Conservation (phyloP, 2,797 vertebrate species). For the Cynodonichthys magdalenae region DNA sequence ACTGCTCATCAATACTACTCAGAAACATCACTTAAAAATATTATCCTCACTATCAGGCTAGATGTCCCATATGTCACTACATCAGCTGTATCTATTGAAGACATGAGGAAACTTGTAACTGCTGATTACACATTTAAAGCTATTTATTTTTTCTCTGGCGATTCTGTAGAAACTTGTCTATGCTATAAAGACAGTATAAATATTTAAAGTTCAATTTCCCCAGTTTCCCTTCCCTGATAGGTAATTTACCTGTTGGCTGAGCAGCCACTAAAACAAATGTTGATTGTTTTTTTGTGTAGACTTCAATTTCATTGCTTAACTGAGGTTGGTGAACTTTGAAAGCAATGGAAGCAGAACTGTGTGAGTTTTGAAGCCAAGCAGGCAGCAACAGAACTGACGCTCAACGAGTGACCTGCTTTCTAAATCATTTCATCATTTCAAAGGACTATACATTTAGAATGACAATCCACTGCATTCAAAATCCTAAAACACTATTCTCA, state of each 20-base stretch:
- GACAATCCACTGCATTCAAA: conserved; percentile 7
- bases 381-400: not conserved
- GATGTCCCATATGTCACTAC: conserved; percentile 6
- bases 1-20: too few species aligned
- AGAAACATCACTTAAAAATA: too few species aligned
- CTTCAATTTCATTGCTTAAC: not conserved
- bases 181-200: conserved; percentile 48
- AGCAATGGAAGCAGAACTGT: not conserved
- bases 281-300: conserved; percentile 2
- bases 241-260: conserved; percentile 40
- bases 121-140: conserved; percentile 38
- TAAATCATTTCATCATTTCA: conserved; percentile 6
- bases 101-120: conserved; percentile 7
- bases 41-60: too few species aligned
- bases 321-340: conserved; percentile 1
- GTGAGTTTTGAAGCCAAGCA: not conserved
- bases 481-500: conserved; percentile 14
- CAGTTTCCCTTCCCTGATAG: conserved; percentile 27
- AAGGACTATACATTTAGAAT: not conserved
- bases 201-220: conserved; percentile 65
- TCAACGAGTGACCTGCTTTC: conserved; percentile 6
- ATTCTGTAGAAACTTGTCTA: conserved; percentile 5
- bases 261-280: conserved; percentile 14
- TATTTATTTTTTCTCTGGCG: conserved; percentile 30
- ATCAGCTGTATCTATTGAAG: conserved; percentile 14